Evolutionary conservation across 2,888 invertebrate genomes (phyloP).

Genomic region (Aricia artaxerxes): DNA sequence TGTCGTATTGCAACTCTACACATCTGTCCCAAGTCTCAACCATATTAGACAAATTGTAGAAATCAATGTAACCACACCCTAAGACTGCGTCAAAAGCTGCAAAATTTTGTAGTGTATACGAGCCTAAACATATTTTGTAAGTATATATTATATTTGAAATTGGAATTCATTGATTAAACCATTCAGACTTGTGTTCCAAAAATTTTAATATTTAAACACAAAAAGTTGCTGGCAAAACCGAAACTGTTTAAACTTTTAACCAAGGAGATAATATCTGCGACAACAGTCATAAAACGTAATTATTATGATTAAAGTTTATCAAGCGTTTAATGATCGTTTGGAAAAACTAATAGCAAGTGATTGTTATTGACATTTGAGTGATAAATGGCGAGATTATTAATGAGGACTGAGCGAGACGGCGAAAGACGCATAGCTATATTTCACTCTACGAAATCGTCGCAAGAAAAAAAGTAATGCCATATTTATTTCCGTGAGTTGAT

Average conservation of each 20-base stretch:
- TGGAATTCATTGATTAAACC: neutral
- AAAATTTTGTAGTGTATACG: neutral
- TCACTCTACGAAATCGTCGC: conserved; percentile 13
- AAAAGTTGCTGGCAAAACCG: neutral
- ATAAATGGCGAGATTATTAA: conserved; percentile 19
- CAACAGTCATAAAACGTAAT: neutral
- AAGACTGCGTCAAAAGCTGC: neutral
- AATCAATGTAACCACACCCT: neutral
- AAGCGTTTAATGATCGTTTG: conserved; percentile 36
- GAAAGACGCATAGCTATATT: neutral
- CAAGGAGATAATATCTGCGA: neutral
- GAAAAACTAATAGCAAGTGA: neutral
- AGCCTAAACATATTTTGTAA: neutral
- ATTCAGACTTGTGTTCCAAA: neutral
- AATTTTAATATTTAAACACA: neutral
- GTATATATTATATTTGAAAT: neutral
- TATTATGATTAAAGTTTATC: conserved; percentile 1
- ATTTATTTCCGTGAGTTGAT: neutral
- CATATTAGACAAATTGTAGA: neutral
- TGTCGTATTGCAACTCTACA: neutral
- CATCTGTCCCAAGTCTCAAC: neutral
- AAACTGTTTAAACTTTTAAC: neutral
- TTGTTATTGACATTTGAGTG: conserved; percentile 16
- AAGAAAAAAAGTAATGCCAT: neutral
- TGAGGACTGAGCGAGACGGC: conserved; percentile 8